These are phyloP conservation scores for Neoniphon sammara DNA, from an alignment of 2,797 vertebrate genomes.

Conservation along the genomic window DNA sequence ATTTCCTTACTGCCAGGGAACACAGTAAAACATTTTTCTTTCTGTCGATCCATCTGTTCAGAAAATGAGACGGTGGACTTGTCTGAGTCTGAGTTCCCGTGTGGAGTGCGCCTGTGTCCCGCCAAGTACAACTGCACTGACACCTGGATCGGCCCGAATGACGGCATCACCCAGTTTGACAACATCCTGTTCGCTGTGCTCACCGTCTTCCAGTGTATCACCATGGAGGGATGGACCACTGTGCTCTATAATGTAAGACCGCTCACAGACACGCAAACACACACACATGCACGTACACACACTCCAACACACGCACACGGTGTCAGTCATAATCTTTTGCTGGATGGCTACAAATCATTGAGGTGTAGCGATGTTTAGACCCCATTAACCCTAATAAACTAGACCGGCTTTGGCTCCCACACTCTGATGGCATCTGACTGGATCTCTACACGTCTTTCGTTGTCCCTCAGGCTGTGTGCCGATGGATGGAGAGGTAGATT, in stretches of 20 bases:
- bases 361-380: conserved; percentile 26
- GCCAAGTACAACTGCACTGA: conserved; percentile 86
- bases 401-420: conserved; percentile 11
- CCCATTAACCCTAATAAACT: conserved; percentile 44
- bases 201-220: conserved; percentile 99
- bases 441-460: conserved; percentile 13
- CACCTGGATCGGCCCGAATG: conserved; percentile 94
- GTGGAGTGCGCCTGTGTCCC: conserved; percentile 91
- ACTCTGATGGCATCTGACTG: conserved; percentile 30
- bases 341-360: conserved; percentile 34
- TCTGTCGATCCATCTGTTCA: conserved; percentile 40
- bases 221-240: conserved; percentile 99
- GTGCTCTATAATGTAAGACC: conserved; percentile 93
- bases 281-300: conserved; percentile 3
- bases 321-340: conserved; percentile 20
- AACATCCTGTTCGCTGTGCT: conserved; percentile 98
- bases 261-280: conserved; percentile 10
- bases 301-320: neutral
- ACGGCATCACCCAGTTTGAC: conserved; percentile 98
- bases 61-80: conserved; percentile 82
- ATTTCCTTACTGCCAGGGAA: neutral
- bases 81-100: conserved; percentile 90
- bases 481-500: conserved; percentile 15
- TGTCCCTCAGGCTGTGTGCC: neutral
- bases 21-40: conserved; percentile 1